phyloP scores from a whole-genome alignment of 2,113 vertebrate species.

The Rhinolophus ferrumequinum region DNA sequence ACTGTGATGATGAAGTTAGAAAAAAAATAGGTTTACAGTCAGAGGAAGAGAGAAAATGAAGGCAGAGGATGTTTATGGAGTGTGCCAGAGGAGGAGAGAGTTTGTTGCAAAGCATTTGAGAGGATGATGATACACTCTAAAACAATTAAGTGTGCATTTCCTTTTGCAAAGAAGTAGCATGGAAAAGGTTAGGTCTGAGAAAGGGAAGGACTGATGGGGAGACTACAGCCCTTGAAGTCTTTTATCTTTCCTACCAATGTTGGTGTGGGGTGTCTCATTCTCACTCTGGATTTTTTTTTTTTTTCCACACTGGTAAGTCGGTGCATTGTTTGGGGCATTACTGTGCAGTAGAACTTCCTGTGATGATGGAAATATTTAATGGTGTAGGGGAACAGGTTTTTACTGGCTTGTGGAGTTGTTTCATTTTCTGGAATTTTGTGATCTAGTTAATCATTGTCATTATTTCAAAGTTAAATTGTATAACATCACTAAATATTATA shows the following conservation, averaged over 20 bases:
- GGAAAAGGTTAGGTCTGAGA: background rate
- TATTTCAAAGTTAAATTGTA: background rate
- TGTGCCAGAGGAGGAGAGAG: fast-evolving
- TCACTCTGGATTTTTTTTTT: background rate
- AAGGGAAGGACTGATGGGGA: background rate
- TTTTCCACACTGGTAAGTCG: background rate
- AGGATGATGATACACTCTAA: background rate
- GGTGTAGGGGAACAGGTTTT: background rate
- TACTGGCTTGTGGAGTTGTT: background rate
- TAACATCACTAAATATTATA: background rate
- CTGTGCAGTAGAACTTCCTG: background rate
- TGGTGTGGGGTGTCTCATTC: background rate
- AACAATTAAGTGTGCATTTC: constrained; percentile 42
- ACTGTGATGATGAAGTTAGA: constrained; percentile 56
- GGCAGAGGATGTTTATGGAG: constrained; percentile 38
- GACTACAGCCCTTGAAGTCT: background rate
- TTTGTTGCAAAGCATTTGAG: background rate
- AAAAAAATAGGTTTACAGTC: background rate
- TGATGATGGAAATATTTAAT: background rate
- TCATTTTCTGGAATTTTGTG: background rate
- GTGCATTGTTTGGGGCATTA: background rate
- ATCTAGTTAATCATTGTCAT: background rate
- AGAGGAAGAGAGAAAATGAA: constrained; percentile 51
- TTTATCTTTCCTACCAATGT: background rate
- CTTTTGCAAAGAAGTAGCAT: constrained; percentile 24